These are phyloP conservation scores for Macaria liturata DNA, from an alignment of 2,888 invertebrate species.

Conservation along the genomic window DNA sequence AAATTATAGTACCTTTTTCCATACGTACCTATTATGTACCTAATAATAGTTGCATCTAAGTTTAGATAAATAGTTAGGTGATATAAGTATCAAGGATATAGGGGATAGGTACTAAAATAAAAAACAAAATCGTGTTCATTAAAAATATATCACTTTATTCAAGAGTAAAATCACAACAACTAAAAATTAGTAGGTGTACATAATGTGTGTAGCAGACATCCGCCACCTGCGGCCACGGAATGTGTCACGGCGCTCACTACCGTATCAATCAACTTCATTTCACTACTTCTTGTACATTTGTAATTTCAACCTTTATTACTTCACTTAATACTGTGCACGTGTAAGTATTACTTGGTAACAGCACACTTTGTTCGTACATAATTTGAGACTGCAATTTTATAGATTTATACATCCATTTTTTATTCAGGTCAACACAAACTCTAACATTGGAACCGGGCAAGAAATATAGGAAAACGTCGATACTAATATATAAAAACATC, in stretches of 20 bases:
- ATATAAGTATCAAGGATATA: too few species aligned
- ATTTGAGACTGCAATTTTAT: conserved; percentile 34
- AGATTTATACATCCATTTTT: conserved; percentile 8
- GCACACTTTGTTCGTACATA: conserved; percentile 23
- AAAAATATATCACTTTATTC: conserved; percentile 77
- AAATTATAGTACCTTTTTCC: too few species aligned
- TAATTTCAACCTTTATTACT: too few species aligned
- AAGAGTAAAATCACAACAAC: conserved; percentile 52
- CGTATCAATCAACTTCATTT: neutral
- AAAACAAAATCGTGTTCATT: conserved; percentile 36
- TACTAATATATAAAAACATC: conserved; percentile 16
- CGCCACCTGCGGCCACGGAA: conserved; percentile 12
- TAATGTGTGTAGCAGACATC: conserved; percentile 27
- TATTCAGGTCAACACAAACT: neutral
- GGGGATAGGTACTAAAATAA: neutral
- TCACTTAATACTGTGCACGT: conserved; percentile 23
- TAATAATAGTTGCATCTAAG: too few species aligned
- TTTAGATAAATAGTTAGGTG: too few species aligned
- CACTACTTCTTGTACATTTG: too few species aligned
- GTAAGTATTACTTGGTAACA: conserved; percentile 10
- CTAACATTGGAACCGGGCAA: too few species aligned
- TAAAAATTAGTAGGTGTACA: conserved; percentile 32
- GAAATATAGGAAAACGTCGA: too few species aligned
- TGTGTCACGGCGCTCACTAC: conserved; percentile 4
- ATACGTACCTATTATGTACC: too few species aligned